phyloP scores from a whole-genome alignment of 2,797 vertebrate species.

The Darevskia nairensis region DNA sequence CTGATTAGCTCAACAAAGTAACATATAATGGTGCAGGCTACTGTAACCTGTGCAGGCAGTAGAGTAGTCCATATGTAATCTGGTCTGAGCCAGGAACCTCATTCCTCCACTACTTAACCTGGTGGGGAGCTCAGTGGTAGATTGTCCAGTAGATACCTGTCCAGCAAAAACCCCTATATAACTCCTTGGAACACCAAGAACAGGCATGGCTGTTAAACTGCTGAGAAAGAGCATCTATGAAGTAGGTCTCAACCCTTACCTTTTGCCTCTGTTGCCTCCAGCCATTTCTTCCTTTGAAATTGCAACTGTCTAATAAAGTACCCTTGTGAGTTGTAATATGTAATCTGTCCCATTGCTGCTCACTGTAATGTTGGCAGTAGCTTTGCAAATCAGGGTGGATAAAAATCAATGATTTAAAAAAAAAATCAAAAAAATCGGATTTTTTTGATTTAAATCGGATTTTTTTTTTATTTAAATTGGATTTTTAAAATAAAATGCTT shows the following conservation, averaged over 20 bases:
- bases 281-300: neutral
- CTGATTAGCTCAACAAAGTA: no score
- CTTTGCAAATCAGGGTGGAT: neutral
- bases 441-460: no score
- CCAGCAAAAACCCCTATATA: neutral
- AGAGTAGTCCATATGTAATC: neutral
- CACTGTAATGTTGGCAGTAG: neutral
- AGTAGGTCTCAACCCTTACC: neutral
- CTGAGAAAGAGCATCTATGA: neutral
- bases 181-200: neutral
- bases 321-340: neutral
- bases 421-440: no score
- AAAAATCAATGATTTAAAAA: no score
- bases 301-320: neutral
- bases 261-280: neutral
- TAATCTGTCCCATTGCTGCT: neutral
- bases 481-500: no score
- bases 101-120: neutral
- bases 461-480: no score
- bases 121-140: neutral
- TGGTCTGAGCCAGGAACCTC: neutral
- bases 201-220: neutral
- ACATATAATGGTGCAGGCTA: no score
- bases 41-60: neutral
- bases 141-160: neutral